Percentiles rank a stretch among this genome's conserved stretches.
These are phyloP conservation scores for Oppia nitens DNA, from an alignment of 1,140 invertebrate species.

Conservation along the genomic window DNA sequence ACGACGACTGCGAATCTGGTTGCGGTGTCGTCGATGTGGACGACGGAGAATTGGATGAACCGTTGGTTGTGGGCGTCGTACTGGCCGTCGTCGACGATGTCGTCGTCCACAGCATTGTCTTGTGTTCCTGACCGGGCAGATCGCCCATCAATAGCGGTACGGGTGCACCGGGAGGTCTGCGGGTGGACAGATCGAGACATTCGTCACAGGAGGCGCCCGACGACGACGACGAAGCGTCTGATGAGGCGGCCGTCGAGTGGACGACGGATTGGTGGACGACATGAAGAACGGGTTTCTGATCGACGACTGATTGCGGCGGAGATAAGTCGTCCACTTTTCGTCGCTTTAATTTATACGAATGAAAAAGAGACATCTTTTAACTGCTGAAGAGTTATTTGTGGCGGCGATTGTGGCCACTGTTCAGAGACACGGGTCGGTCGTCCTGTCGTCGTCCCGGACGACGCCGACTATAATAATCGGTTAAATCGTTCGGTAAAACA, in stretches of 20 bases:
- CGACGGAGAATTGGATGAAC: conserved; percentile 9
- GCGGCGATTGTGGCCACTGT: no score
- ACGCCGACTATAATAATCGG: no score
- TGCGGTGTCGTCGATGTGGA: conserved; percentile 7
- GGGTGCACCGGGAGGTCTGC: background rate
- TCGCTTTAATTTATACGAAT: conserved; percentile 92
- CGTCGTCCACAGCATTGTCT: conserved; percentile 10
- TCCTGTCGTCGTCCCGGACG: no score
- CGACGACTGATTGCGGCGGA: background rate
- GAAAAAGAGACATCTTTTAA: conserved; percentile 98
- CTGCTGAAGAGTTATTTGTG: no score
- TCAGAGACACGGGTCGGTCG: no score
- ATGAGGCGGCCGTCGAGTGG: conserved; percentile 36
- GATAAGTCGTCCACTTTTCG: conserved; percentile 60
- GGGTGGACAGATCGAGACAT: conserved; percentile 5
- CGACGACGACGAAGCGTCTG: background rate
- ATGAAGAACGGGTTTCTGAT: background rate
- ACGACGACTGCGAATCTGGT: conserved; percentile 3
- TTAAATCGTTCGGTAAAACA: no score
- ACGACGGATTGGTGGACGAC: conserved; percentile 27
- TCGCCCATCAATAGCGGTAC: conserved; percentile 8
- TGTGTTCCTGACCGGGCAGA: conserved; percentile 7
- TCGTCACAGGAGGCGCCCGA: conserved; percentile 9
- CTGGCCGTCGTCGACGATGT: background rate
- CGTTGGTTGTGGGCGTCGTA: background rate